Conservation (phyloP, 1,140 invertebrate species). For the Prorops nasuta region DNA sequence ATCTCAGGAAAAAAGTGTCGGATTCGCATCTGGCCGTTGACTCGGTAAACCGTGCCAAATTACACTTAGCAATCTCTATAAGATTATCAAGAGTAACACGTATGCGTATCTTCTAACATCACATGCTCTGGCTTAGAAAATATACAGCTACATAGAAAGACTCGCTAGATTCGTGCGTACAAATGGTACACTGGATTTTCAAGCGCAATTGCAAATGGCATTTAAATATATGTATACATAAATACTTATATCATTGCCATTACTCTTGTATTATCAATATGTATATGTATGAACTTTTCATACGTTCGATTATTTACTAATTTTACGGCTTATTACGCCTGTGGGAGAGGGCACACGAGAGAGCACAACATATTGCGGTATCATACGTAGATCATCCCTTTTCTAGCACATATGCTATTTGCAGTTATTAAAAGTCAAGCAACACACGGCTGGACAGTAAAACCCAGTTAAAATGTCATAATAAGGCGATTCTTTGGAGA, state of each 20-base stretch:
- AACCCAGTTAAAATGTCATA: conserved; percentile 37
- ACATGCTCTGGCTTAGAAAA: conserved; percentile 40
- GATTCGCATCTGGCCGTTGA: conserved; percentile 10
- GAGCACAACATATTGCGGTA: conserved; percentile 17
- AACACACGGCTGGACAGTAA: conserved; percentile 41
- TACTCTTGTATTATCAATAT: neutral
- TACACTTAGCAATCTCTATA: conserved; percentile 7
- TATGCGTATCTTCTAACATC: conserved; percentile 39
- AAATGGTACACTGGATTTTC: neutral
- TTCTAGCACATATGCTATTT: conserved; percentile 33
- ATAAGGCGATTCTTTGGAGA: conserved; percentile 42
- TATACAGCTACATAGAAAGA: conserved; percentile 27
- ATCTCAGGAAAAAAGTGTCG: conserved; percentile 17
- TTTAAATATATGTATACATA: conserved; percentile 15
- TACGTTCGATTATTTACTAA: too few species aligned
- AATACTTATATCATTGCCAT: conserved; percentile 15
- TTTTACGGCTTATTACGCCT: too few species aligned
- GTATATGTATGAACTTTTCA: conserved; percentile 28
- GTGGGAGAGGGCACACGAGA: neutral
- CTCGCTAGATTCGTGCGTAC: conserved; percentile 5
- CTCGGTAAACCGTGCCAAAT: neutral
- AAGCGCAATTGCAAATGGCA: neutral
- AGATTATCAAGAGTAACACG: conserved; percentile 22
- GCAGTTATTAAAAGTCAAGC: conserved; percentile 46
- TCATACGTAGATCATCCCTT: conserved; percentile 18